Conservation (phyloP, 2,888 invertebrate species). For the Lepetodrilus schrolli region DNA sequence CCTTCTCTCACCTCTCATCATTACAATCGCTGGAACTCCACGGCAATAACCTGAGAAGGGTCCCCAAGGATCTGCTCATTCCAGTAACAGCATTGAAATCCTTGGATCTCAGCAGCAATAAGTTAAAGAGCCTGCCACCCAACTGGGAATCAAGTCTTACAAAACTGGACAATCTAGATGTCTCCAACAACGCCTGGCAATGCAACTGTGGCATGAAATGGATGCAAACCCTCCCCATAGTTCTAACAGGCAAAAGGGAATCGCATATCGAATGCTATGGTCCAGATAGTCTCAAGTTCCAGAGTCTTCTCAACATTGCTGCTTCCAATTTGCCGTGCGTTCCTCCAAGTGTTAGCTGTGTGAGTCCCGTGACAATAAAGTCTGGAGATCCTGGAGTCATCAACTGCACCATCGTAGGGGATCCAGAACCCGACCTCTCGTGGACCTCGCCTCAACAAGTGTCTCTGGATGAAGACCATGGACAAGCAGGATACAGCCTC, state of each 20-base stretch:
- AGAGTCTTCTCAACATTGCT: conserved; percentile 43
- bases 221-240: conserved; percentile 45
- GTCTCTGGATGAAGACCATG: background rate
- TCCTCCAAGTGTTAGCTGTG: conserved; percentile 48
- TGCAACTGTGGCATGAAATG: conserved; percentile 55
- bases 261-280: conserved; percentile 47
- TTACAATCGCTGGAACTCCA: conserved; percentile 47
- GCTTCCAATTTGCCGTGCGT: conserved; percentile 44
- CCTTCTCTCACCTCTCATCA: conserved; percentile 40
- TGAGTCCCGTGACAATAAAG: conserved; percentile 30
- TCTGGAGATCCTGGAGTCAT: conserved; percentile 40
- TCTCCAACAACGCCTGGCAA: conserved; percentile 52
- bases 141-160: conserved; percentile 41
- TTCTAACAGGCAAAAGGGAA: conserved; percentile 20
- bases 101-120: conserved; percentile 49
- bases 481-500: background rate
- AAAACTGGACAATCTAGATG: conserved; percentile 39
- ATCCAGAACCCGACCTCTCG: conserved; percentile 49
- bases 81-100: conserved; percentile 39
- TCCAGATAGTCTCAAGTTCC: conserved; percentile 43
- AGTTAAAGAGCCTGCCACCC: conserved; percentile 41
- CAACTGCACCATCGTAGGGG: conserved; percentile 46
- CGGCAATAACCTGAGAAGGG: conserved; percentile 39
- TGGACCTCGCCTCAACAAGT: conserved; percentile 46
- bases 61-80: conserved; percentile 39